Percentiles rank a stretch among this genome's conserved stretches.
These are phyloP conservation scores for Patella vulgata DNA, from an alignment of 1,140 invertebrate species.

Conservation along the genomic window DNA sequence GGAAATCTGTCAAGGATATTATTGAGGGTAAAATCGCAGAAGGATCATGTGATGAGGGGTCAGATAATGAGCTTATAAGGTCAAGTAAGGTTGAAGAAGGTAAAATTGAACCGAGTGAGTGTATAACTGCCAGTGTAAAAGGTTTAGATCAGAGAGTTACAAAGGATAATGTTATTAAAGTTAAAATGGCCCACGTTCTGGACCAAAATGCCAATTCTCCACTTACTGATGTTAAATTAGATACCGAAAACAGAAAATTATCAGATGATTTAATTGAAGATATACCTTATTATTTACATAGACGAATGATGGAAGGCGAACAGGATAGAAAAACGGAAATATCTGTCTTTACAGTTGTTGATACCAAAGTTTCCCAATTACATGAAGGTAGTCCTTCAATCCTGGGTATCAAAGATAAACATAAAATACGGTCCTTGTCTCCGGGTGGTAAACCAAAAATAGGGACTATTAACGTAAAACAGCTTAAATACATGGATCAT, in stretches of 20 bases:
- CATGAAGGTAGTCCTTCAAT: constrained; percentile 21
- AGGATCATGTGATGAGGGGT: constrained; percentile 5
- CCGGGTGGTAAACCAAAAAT: constrained; percentile 10
- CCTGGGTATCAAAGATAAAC: constrained; percentile 16
- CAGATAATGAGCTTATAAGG: background rate
- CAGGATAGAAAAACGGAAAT: constrained; percentile 40
- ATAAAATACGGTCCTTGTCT: constrained; percentile 12
- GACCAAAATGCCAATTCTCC: background rate
- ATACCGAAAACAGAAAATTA: constrained; percentile 15
- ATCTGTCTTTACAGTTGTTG: constrained; percentile 36
- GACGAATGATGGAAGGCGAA: constrained; percentile 50
- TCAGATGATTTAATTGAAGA: constrained; percentile 60
- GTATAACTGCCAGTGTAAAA: constrained; percentile 28
- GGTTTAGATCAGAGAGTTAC: background rate
- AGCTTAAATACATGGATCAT: constrained; percentile 1
- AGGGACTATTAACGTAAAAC: background rate
- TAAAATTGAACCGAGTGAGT: constrained; percentile 11
- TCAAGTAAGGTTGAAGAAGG: constrained; percentile 5
- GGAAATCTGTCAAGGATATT: constrained; percentile 27
- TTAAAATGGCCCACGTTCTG: background rate
- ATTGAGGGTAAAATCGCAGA: constrained; percentile 8
- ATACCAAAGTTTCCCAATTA: constrained; percentile 23
- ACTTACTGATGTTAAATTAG: background rate
- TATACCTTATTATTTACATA: constrained; percentile 67
- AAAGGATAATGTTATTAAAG: too few species aligned